Evolutionary conservation across 2,113 vertebrate genomes (phyloP).

Genomic region (Cyanoramphus novaezelandiae): DNA sequence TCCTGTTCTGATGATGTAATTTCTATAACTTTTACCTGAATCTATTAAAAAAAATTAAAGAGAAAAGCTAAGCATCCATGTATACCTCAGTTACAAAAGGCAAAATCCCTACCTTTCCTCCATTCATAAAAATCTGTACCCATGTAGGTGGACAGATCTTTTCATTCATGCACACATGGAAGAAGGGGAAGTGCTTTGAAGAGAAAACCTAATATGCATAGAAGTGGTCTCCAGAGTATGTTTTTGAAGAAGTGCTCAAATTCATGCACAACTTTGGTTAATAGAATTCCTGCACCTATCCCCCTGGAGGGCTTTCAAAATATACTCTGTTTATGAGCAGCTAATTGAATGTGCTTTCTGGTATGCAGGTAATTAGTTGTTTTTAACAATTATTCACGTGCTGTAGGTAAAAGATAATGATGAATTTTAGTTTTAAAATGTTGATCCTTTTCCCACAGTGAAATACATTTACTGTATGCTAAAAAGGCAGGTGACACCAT

Average conservation of each 20-base stretch:
- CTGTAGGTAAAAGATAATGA: conserved; percentile 25
- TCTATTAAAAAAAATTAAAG: neutral
- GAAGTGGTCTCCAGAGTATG: conserved; percentile 27
- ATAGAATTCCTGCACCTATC: conserved; percentile 60
- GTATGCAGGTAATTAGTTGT: conserved; percentile 49
- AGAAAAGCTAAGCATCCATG: accelerated
- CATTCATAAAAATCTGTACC: conserved; percentile 44
- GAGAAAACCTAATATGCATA: conserved; percentile 22
- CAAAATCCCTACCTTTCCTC: neutral
- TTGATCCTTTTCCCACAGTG: neutral
- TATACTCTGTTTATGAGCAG: conserved; percentile 41
- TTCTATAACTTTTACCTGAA: neutral
- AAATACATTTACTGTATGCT: neutral
- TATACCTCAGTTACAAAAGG: neutral
- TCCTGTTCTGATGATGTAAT: neutral
- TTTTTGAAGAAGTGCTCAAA: conserved; percentile 22
- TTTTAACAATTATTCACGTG: conserved; percentile 62
- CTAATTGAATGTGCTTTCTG: conserved; percentile 61
- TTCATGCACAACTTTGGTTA: conserved; percentile 25
- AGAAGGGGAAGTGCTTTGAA: neutral
- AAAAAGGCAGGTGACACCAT: neutral
- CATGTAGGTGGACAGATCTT: neutral
- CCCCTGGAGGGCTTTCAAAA: conserved; percentile 22
- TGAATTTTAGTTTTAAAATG: conserved; percentile 47
- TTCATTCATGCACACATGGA: conserved; percentile 1